Percentiles rank a stretch among this genome's conserved stretches.
These are phyloP conservation scores for Lasius platythorax DNA, from an alignment of 2,888 invertebrate species.

Conservation along the genomic window DNA sequence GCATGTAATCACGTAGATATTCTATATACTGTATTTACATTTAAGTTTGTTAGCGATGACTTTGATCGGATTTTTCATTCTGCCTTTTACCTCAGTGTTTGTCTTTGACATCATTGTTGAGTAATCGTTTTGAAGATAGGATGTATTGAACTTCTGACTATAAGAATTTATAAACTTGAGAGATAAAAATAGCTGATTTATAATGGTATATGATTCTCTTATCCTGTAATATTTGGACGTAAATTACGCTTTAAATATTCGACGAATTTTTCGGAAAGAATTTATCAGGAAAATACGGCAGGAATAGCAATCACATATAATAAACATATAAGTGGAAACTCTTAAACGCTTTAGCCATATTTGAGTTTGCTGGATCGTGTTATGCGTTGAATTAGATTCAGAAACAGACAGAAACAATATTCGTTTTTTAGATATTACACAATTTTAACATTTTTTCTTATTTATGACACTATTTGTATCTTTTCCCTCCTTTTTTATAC, in stretches of 20 bases:
- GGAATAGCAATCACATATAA: not conserved
- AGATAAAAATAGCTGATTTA: not conserved
- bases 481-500: constrained; percentile 12
- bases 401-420: not conserved
- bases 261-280: too few relatives aligned
- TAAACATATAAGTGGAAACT: not conserved
- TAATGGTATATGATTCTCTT: not conserved
- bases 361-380: not conserved
- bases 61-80: not conserved
- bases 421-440: constrained; percentile 37
- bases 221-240: too few relatives aligned
- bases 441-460: constrained; percentile 13
- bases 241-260: too few relatives aligned
- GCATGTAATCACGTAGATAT: not conserved
- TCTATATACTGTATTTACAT: not conserved
- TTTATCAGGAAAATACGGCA: too few relatives aligned
- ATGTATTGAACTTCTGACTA: not conserved
- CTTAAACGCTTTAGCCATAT: not conserved
- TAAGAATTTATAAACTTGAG: not conserved
- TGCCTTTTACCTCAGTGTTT: not conserved
- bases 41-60: not conserved
- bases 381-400: not conserved
- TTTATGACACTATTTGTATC: constrained; percentile 5
- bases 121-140: not conserved
- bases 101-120: not conserved